These are phyloP conservation scores for Astur gentilis DNA, from an alignment of 2,113 vertebrate species.

Conservation along the genomic window DNA sequence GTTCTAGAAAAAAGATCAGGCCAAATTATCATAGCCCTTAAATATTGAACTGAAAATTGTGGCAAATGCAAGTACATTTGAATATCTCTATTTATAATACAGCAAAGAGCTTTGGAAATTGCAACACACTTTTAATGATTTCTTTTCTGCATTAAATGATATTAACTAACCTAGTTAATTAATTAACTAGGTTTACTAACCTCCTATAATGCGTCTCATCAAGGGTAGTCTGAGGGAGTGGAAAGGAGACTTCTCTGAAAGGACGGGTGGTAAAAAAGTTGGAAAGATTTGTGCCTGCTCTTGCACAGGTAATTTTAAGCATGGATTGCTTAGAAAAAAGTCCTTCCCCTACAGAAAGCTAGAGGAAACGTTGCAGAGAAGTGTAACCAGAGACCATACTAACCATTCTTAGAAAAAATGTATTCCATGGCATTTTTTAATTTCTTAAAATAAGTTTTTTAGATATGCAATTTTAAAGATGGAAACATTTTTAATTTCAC, in stretches of 20 bases:
- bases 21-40: not conserved
- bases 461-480: not conserved
- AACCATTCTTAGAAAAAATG: not conserved
- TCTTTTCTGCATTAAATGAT: not conserved
- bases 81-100: not conserved
- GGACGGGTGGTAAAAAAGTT: not conserved
- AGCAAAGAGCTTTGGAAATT: not conserved
- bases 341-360: not conserved
- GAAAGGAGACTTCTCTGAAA: not conserved
- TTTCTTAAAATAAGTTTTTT: not conserved
- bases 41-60: not conserved
- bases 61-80: not conserved
- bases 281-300: not conserved
- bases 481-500: not conserved
- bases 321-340: rapidly evolving
- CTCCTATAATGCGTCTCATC: not conserved
- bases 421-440: rapidly evolving
- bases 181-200: not conserved
- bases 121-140: rapidly evolving
- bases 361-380: not conserved
- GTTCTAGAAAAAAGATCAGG: not conserved
- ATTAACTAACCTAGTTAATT: not conserved
- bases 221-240: not conserved
- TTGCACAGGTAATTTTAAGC: not conserved
- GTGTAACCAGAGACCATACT: not conserved